Evolutionary conservation across 2,797 vertebrate species (phyloP).

Genomic region (Crypturellus tataupa): DNA sequence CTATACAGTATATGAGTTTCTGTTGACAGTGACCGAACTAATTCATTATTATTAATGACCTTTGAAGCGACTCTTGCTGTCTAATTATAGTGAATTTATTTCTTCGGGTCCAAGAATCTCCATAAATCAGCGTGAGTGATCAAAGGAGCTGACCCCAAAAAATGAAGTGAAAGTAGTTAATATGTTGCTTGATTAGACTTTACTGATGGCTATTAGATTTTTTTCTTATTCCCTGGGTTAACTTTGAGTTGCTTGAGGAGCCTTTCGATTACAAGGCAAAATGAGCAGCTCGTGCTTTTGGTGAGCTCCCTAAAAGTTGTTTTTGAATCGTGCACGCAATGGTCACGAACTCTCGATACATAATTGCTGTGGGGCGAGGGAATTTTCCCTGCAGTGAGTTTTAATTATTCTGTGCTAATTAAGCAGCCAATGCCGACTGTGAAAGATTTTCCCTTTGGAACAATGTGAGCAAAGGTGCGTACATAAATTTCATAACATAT

Average conservation of each 20-base stretch:
- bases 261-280: neutral
- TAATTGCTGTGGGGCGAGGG: conserved; percentile 51
- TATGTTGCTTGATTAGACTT: neutral
- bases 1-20: neutral
- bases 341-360: conserved; percentile 33
- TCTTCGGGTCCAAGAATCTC: conserved; percentile 31
- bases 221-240: neutral
- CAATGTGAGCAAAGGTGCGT: conserved; percentile 68
- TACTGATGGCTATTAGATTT: neutral
- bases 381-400: conserved; percentile 74
- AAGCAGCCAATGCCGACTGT: conserved; percentile 73
- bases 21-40: neutral
- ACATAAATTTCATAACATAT: conserved; percentile 73
- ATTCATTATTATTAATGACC: conserved; percentile 43
- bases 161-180: conserved; percentile 47
- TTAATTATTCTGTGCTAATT: conserved; percentile 80
- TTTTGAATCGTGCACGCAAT: conserved; percentile 11
- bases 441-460: conserved; percentile 74
- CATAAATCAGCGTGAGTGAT: conserved; percentile 22
- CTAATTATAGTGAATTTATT: conserved; percentile 48
- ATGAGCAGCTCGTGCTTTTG: conserved; percentile 11
- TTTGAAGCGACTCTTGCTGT: conserved; percentile 10
- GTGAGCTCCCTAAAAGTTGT: conserved; percentile 35
- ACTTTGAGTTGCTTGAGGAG: conserved; percentile 1
- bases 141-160: conserved; percentile 31